Base-by-base conservation (phyloP, 2,797 vertebrate genomes). In the Enteromius anoplus region DNA sequence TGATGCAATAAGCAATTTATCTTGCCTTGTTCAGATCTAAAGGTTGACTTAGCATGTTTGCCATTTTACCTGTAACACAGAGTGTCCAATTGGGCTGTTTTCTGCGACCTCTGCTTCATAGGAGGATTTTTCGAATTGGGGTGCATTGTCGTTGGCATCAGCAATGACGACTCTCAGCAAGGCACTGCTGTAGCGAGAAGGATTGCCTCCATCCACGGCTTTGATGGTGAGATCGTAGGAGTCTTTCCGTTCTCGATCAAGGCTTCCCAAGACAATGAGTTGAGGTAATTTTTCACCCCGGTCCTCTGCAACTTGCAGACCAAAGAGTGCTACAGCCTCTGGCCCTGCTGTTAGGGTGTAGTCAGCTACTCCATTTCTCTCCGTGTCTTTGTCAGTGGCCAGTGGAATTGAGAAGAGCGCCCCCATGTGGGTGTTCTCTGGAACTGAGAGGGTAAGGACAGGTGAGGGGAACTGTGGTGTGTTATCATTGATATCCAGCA, bases 401-500 rank as follows among this genome's bases (percentile, higher is more conserved):
- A 97, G 81, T 0, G 98, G 97, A 87, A 99, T 98, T 87, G 97
- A 92, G 91, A 99, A 99, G 26, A 98, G 95, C 0, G 96, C 89
- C 83, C 98, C 98, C 0, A 97, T 94, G 75, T 97, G 96, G 23
- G 97, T 99, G 91, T 98, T 99, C 86, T 99, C 98, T 0, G 98
- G 98, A 87, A 99, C 97, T 70, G 96, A 95, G 88, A 99, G 94
- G 0, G 96, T 97, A 86, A 99, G 97, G 82, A 99, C 97, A 0
- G 98, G 97, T 0, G 97, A 97, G 81, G 96, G 96, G 49, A 99
- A 99, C 89, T 99, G 98, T 4, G 98, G 98, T 0, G 98, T 99
- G 94, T 99, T 99, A 94, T 99, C 98, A 8, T 99, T 99, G 91
- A 99, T 98, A 90, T 99, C 98, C 69, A 96, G 96, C 62, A 99